Percentiles rank a stretch among this genome's conserved stretches.
Evolutionary conservation across 2,888 invertebrate genomes (phyloP).

Genomic region (Lissonota sp.): DNA sequence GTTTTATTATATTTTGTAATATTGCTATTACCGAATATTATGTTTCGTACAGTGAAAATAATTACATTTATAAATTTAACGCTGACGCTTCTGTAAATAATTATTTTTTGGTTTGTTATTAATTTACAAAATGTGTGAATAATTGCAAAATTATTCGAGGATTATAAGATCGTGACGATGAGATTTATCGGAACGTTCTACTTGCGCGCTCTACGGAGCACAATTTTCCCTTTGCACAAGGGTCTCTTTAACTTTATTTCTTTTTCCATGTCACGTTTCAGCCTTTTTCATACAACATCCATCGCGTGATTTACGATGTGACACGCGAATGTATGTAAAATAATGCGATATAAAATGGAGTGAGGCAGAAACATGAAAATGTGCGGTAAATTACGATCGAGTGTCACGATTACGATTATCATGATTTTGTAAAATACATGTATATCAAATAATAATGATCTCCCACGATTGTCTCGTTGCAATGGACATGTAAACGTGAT

Average conservation of each 20-base stretch:
- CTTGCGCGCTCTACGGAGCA: slow-evolving; percentile 4
- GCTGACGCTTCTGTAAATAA: too few relatives aligned
- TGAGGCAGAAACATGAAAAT: background rate
- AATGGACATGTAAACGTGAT: slow-evolving; percentile 9
- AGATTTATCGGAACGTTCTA: slow-evolving; percentile 32
- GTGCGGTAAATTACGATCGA: slow-evolving; percentile 6
- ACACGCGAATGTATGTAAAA: background rate
- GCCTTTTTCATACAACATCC: slow-evolving; percentile 9
- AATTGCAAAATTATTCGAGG: background rate
- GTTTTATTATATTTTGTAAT: too few relatives aligned
- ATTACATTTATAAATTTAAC: too few relatives aligned
- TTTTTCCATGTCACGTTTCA: background rate
- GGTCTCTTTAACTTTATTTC: background rate
- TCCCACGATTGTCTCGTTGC: slow-evolving; percentile 17
- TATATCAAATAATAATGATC: slow-evolving; percentile 17
- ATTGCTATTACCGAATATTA: too few relatives aligned
- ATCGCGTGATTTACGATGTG: slow-evolving; percentile 34
- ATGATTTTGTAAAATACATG: slow-evolving; percentile 9
- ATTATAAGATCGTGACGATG: slow-evolving; percentile 31
- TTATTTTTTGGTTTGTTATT: too few relatives aligned
- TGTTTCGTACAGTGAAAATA: too few relatives aligned
- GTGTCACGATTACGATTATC: background rate
- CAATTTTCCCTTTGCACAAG: slow-evolving; percentile 35
- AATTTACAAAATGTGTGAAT: background rate
- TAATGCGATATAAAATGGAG: background rate